Evolutionary conservation across 2,113 vertebrate genomes (phyloP).

Genomic region (Saccopteryx leptura): DNA sequence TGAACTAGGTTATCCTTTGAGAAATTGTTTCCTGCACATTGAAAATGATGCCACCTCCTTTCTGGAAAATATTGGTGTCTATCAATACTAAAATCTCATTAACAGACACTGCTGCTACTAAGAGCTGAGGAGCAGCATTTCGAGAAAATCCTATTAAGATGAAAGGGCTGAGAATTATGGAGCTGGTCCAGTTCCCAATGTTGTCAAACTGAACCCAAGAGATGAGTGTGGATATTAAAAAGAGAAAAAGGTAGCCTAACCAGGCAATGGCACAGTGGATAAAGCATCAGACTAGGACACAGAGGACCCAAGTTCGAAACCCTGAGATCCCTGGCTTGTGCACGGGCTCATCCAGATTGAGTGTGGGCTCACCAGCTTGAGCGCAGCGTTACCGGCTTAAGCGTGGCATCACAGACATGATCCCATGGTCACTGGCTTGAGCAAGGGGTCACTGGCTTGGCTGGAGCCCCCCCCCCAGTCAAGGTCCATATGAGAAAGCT

Average conservation of each 20-base stretch:
- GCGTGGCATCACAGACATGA: too few species aligned
- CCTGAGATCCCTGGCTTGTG: too few species aligned
- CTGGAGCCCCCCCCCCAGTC: too few species aligned
- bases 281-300: too few species aligned
- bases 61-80: conserved; percentile 67
- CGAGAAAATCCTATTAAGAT: conserved; percentile 74
- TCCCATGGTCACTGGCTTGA: too few species aligned
- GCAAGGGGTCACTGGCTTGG: too few species aligned
- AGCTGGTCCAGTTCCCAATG: conserved; percentile 49
- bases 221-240: background rate
- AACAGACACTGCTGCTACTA: conserved; percentile 58
- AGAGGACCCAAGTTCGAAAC: too few species aligned
- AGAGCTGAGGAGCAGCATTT: conserved; percentile 60
- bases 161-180: conserved; percentile 56
- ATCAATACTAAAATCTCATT: conserved; percentile 73
- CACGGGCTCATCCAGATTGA: too few species aligned
- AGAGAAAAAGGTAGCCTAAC: background rate
- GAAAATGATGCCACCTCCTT: conserved; percentile 71
- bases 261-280: too few species aligned
- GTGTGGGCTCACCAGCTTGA: too few species aligned
- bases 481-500: too few species aligned
- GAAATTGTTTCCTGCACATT: conserved; percentile 67
- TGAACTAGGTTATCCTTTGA: conserved; percentile 32
- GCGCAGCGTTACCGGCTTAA: too few species aligned
- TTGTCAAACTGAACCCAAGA: conserved; percentile 7